phyloP scores from a whole-genome alignment of 1,140 invertebrate genomes.

The Macrocentrus cingulum region DNA sequence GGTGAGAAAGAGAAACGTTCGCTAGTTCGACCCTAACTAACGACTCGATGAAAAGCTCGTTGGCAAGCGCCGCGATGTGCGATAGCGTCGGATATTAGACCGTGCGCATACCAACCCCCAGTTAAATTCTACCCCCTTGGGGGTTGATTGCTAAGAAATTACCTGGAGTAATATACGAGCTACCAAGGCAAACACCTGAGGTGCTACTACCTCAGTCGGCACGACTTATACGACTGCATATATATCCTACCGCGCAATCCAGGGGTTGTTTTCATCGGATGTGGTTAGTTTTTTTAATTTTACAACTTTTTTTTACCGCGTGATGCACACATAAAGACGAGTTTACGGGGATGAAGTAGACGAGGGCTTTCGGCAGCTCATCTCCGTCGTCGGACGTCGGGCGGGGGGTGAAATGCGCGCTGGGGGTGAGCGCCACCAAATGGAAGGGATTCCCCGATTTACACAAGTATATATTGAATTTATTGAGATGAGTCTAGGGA shows the following conservation, averaged over 20 bases:
- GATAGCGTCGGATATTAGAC: slow-evolving; percentile 40
- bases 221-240: no score
- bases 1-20: slow-evolving; percentile 8
- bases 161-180: slow-evolving; percentile 39
- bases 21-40: slow-evolving; percentile 42
- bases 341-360: slow-evolving; percentile 18
- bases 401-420: slow-evolving; percentile 11
- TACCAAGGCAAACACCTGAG: background rate
- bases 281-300: no score
- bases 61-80: slow-evolving; percentile 28
- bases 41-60: slow-evolving; percentile 59
- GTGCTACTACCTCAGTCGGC: background rate
- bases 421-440: slow-evolving; percentile 6
- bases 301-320: no score
- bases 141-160: slow-evolving; percentile 57
- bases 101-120: background rate
- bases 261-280: no score
- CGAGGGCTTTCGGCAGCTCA: slow-evolving; percentile 37
- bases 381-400: slow-evolving; percentile 36
- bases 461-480: slow-evolving; percentile 62
- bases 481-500: slow-evolving; percentile 60
- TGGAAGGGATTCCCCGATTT: slow-evolving; percentile 48
- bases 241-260: no score
- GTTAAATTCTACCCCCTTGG: slow-evolving; percentile 5
- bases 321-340: background rate